Conservation (phyloP, 1,140 invertebrate genomes). For the Aricia agestis region DNA sequence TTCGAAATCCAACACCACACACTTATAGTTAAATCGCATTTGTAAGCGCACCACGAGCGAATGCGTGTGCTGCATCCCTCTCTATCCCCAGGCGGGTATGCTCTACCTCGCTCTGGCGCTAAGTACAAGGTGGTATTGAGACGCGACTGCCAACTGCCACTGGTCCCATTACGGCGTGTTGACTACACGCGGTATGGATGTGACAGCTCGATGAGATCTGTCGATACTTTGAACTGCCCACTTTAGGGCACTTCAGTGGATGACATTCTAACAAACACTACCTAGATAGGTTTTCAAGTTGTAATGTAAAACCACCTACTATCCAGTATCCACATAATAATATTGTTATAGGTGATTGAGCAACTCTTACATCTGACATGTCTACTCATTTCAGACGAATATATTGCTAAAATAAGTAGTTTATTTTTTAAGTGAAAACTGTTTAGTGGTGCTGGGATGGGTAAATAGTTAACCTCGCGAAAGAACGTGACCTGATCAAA, state of each 20-base stretch:
- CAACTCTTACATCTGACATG: no score
- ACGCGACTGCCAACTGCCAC: slow-evolving; percentile 73
- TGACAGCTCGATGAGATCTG: slow-evolving; percentile 23
- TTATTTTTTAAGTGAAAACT: no score
- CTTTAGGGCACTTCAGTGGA: background rate
- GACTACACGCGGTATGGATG: slow-evolving; percentile 46
- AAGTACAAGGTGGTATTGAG: slow-evolving; percentile 72
- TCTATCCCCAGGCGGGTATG: slow-evolving; percentile 21
- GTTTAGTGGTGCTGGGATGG: no score
- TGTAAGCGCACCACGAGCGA: slow-evolving; percentile 48
- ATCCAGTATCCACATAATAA: no score
- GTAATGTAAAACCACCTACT: no score
- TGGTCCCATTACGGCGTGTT: slow-evolving; percentile 67
- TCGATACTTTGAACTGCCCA: slow-evolving; percentile 28
- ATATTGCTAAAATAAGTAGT: no score
- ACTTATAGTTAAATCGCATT: slow-evolving; percentile 32
- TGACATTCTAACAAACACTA: no score
- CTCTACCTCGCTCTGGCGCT: slow-evolving; percentile 44
- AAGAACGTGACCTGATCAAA: no score
- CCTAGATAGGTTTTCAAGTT: no score
- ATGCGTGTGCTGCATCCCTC: slow-evolving; percentile 43
- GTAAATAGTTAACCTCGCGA: no score
- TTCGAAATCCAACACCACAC: background rate
- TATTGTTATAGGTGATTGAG: no score
- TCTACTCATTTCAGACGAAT: no score